A percentile compares a stretch with the other conserved stretches of the same genome.
Conservation (phyloP, 2,888 invertebrate genomes). For the Brenthis hecate region DNA sequence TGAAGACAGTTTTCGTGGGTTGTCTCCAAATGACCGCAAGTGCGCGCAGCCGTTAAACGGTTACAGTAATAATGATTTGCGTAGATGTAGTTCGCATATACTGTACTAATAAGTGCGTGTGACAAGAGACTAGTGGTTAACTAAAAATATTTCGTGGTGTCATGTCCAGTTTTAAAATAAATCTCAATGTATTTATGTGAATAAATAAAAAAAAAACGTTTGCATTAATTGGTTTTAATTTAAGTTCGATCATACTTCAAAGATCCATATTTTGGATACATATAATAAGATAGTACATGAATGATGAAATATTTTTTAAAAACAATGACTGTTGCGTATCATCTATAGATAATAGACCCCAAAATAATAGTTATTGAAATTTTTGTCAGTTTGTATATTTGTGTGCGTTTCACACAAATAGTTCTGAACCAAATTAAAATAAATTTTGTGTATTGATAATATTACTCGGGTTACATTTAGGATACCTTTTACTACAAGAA, state of each 20-base stretch:
- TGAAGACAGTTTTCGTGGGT: constrained; percentile 78
- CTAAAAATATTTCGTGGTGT: constrained; percentile 14
- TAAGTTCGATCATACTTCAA: background rate
- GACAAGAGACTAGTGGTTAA: constrained; percentile 22
- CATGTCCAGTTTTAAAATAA: constrained; percentile 22
- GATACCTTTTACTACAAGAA: too few relatives aligned
- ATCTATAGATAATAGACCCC: too few relatives aligned
- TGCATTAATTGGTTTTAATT: constrained; percentile 22
- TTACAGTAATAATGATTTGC: constrained; percentile 49
- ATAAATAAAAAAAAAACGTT: constrained; percentile 28
- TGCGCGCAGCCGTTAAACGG: constrained; percentile 59
- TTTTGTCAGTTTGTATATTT: too few relatives aligned
- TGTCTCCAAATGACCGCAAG: constrained; percentile 51
- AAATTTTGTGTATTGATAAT: too few relatives aligned
- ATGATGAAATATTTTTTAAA: too few relatives aligned
- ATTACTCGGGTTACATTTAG: too few relatives aligned
- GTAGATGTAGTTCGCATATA: constrained; percentile 69
- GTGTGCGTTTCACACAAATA: too few relatives aligned
- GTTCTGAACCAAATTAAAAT: too few relatives aligned
- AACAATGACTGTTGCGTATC: too few relatives aligned
- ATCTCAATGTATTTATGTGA: constrained; percentile 29
- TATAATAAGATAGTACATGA: too few relatives aligned
- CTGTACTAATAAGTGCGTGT: constrained; percentile 53
- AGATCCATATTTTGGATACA: too few relatives aligned
- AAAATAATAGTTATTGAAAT: too few relatives aligned